Conservation (phyloP, 1,140 invertebrate species). For the Leucophenga varia region DNA sequence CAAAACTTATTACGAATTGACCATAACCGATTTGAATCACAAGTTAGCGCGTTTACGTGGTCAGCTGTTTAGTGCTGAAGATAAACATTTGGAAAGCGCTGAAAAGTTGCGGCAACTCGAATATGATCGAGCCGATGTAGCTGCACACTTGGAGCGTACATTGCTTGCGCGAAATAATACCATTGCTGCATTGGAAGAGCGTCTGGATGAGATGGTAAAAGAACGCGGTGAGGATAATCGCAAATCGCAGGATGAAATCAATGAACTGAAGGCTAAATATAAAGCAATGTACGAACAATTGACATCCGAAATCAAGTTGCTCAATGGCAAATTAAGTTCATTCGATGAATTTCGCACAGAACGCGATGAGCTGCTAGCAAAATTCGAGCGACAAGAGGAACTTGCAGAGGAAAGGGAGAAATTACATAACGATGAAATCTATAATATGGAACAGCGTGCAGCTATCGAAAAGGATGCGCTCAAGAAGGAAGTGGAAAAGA, state of each 20-base stretch:
- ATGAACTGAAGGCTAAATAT: conserved; percentile 65
- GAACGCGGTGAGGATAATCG: conserved; percentile 30
- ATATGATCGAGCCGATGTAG: conserved; percentile 76
- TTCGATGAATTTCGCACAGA: conserved; percentile 81
- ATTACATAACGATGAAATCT: conserved; percentile 70
- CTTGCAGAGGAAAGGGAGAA: conserved; percentile 70
- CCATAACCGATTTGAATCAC: conserved; percentile 73
- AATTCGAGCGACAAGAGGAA: conserved; percentile 74
- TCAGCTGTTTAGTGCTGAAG: conserved; percentile 71
- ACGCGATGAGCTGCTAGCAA: conserved; percentile 74
- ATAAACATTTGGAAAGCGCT: conserved; percentile 66
- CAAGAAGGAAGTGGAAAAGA: conserved; percentile 79
- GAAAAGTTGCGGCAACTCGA: conserved; percentile 68
- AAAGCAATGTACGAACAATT: conserved; percentile 76
- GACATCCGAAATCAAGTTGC: conserved; percentile 76
- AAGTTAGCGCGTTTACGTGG: conserved; percentile 68
- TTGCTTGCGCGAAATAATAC: conserved; percentile 72
- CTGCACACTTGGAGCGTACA: conserved; percentile 71
- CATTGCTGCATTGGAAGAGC: conserved; percentile 71
- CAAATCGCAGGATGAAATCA: conserved; percentile 59
- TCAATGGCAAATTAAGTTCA: conserved; percentile 79
- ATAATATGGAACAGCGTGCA: conserved; percentile 75
- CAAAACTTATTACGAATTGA: conserved; percentile 71
- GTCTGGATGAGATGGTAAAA: conserved; percentile 62
- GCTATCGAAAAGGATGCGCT: conserved; percentile 77